A percentile compares a stretch with the other conserved stretches of the same genome.
Conservation (phyloP, 1,140 invertebrate species). For the Bombus sylvicola region DNA sequence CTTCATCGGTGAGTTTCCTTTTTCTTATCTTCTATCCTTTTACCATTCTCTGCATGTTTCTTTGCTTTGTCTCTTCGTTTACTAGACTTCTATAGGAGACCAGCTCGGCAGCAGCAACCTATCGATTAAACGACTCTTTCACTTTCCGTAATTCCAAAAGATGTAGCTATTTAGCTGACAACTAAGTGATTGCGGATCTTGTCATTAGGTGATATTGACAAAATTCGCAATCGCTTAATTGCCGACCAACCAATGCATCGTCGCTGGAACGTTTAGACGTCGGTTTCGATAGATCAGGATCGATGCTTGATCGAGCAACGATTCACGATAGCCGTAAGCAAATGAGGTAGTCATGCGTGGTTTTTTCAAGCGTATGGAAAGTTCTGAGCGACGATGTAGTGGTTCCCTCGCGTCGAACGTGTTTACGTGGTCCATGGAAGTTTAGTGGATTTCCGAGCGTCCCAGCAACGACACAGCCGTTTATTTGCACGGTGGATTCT, state of each 20-base stretch:
- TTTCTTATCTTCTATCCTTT: not conserved
- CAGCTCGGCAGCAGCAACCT: not conserved
- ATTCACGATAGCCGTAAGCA: too few relatives aligned
- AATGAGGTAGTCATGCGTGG: too few relatives aligned
- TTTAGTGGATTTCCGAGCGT: not conserved
- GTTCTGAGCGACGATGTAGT: too few relatives aligned
- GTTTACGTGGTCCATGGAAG: conserved; percentile 2
- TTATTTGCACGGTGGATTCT: not conserved
- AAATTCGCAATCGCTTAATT: too few relatives aligned
- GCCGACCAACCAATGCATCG: not conserved
- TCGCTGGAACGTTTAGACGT: too few relatives aligned
- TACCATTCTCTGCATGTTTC: not conserved
- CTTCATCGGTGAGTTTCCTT: conserved; percentile 94
- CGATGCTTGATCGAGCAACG: too few relatives aligned
- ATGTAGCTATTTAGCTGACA: not conserved
- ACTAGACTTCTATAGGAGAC: not conserved
- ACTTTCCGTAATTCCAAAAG: not conserved
- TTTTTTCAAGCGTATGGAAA: too few relatives aligned
- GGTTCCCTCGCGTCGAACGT: too few relatives aligned
- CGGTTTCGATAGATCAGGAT: too few relatives aligned
- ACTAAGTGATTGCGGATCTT: too few relatives aligned
- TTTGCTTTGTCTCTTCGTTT: not conserved
- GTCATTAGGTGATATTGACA: too few relatives aligned
- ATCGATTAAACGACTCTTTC: not conserved
- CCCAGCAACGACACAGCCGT: too few relatives aligned